Conservation (phyloP, 2,888 invertebrate species). For the Odontocerum albicorne region DNA sequence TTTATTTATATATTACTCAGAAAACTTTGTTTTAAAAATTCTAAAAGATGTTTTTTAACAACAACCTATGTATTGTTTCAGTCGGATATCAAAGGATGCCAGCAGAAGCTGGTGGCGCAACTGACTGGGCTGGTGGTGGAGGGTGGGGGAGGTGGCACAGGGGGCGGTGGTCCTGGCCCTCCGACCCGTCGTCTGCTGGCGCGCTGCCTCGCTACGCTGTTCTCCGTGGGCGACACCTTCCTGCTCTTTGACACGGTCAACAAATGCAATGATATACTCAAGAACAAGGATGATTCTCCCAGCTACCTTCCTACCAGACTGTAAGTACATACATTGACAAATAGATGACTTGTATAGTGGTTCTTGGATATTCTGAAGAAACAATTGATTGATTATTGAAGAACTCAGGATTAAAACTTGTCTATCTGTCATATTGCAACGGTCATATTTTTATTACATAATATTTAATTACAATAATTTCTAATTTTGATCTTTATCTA, state of each 20-base stretch:
- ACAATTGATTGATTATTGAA: too few relatives aligned
- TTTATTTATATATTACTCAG: too few relatives aligned
- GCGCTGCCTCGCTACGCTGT: conserved; percentile 88
- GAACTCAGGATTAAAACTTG: too few relatives aligned
- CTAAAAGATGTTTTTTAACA: too few relatives aligned
- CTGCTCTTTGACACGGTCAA: conserved; percentile 96
- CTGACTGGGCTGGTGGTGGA: conserved; percentile 87
- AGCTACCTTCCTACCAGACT: conserved; percentile 91
- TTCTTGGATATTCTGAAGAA: too few relatives aligned
- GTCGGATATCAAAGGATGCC: conserved; percentile 96
- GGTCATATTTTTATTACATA: too few relatives aligned
- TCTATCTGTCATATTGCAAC: too few relatives aligned
- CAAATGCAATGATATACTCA: conserved; percentile 95
- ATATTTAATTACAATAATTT: too few relatives aligned
- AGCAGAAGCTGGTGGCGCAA: conserved; percentile 94
- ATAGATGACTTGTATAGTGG: too few relatives aligned
- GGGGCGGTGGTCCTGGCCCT: conserved; percentile 93
- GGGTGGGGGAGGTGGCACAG: conserved; percentile 82
- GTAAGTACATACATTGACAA: conserved; percentile 61
- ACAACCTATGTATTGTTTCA: conserved; percentile 52
- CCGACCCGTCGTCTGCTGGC: conserved; percentile 92
- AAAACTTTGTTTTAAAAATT: too few relatives aligned
- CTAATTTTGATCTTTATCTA: too few relatives aligned
- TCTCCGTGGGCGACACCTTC: conserved; percentile 97
- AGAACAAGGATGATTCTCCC: conserved; percentile 96